Percentiles rank a stretch among this genome's conserved stretches.
Conservation (phyloP, 2,888 invertebrate genomes). For the Trisateles emortualis region DNA sequence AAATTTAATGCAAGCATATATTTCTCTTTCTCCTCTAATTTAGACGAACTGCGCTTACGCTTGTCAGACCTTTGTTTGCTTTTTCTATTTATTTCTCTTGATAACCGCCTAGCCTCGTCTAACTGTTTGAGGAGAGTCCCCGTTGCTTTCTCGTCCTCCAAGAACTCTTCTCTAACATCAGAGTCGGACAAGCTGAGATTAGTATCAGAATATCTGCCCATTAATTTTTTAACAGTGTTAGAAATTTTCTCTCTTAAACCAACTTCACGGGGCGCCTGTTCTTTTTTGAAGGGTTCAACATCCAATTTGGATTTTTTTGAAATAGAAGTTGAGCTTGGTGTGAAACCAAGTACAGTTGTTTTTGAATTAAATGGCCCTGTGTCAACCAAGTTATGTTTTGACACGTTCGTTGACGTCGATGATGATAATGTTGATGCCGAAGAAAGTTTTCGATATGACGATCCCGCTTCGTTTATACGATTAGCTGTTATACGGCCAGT, state of each 20-base stretch:
- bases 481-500: no score
- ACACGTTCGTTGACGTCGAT: not conserved
- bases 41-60: constrained; percentile 1
- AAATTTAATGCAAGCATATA: constrained; percentile 39
- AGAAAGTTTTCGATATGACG: constrained; percentile 7
- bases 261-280: not conserved
- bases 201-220: constrained; percentile 30
- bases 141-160: constrained; percentile 47
- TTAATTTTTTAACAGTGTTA: constrained; percentile 34
- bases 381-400: not conserved
- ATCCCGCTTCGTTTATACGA: constrained; percentile 1
- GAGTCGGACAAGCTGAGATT: constrained; percentile 6
- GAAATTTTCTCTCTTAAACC: constrained; percentile 22
- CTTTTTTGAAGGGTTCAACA: not conserved
- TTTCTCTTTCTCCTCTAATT: constrained; percentile 35
- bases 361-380: not conserved
- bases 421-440: not conserved
- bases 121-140: constrained; percentile 41
- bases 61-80: constrained; percentile 9
- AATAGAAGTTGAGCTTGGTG: not conserved
- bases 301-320: not conserved
- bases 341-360: not conserved
- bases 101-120: constrained; percentile 30
- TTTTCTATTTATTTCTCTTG: constrained; percentile 19
- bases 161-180: constrained; percentile 33